Evolutionary conservation across 2,797 vertebrate genomes (phyloP), one percentile per base, ranked within the genome.

Genomic region (Chromis chromis): DNA sequence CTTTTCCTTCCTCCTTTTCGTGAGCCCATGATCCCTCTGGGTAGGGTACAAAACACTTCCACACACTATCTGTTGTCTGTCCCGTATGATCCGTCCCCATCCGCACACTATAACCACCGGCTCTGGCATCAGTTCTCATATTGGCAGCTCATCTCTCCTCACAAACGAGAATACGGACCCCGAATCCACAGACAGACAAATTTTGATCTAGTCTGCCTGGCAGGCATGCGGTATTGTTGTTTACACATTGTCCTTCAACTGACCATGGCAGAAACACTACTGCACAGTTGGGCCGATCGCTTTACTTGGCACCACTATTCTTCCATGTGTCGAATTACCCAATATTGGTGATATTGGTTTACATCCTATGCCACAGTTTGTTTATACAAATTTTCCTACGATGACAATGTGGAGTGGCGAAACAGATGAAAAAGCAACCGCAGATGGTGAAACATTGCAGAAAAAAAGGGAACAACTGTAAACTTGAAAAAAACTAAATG

Each of bases 221-320:
- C 76, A 74, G 80, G 73, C 72, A 61, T 40, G 57, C 42, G 16
- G 11, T 70, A 79, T 70, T 64, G 74, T 80, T 89, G 74, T 86
- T 82, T 83, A 82, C 73, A 86, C 73, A 64, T 25, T 79, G 85
- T 85, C 81, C 86, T 90, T 89, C 80, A 82, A 63, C 73, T 88
- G 85, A 88, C 85, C 80, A 68, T 65, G 75, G 39, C 60, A 62
- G 66, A 87, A 77, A 83, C 82, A 76, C 65, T 65, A 62, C 73
- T 65, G 53, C 31, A 63, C 19, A 52, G 42, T 59, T 46, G 2
- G 39, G 42, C 50, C 9, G 44, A 74, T 68, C 11, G 5, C 71
- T 76, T 36, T 42, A 55, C 39, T 78, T 83, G 82, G 76, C 66
- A 57, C 46, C 42, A 22, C 22, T 36, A 46, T 70, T 66, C 68